Conservation (phyloP, 1,140 invertebrate species). For the Teleopsis dalmanni region DNA sequence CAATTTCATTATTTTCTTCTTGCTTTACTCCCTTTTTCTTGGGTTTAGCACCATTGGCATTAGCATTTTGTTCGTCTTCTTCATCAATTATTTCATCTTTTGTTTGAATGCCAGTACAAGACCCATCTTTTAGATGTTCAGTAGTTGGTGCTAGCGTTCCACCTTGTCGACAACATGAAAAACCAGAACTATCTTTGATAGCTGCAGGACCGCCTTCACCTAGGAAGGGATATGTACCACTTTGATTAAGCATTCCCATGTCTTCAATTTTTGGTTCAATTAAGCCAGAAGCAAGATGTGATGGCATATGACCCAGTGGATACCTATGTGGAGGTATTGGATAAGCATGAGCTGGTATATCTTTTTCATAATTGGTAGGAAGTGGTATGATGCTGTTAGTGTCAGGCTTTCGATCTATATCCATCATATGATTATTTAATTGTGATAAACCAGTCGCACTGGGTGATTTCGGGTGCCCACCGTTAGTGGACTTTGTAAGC, state of each 20-base stretch:
- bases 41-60: conserved; percentile 24
- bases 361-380: conserved; percentile 43
- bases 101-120: conserved; percentile 61
- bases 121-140: conserved; percentile 64
- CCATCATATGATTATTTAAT: conserved; percentile 27
- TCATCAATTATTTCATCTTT: conserved; percentile 60
- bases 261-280: conserved; percentile 38
- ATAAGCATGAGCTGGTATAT: conserved; percentile 41
- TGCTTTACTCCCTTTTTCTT: conserved; percentile 30
- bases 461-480: conserved; percentile 11
- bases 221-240: conserved; percentile 50
- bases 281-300: conserved; percentile 26
- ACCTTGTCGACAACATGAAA: conserved; percentile 63
- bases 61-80: conserved; percentile 41
- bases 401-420: conserved; percentile 36
- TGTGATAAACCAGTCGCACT: conserved; percentile 14
- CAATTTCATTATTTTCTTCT: conserved; percentile 34
- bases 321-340: conserved; percentile 42
- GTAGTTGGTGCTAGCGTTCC: conserved; percentile 60
- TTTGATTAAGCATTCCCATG: conserved; percentile 28
- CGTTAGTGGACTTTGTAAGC: conserved; percentile 11
- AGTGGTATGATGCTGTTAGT: conserved; percentile 39
- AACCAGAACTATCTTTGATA: conserved; percentile 49
- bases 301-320: conserved; percentile 22
- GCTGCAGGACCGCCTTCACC: conserved; percentile 59